A percentile compares a stretch with the other conserved stretches of the same genome.
Evolutionary conservation across 1,140 invertebrate genomes (phyloP).

Genomic region (Danaus plexippus): DNA sequence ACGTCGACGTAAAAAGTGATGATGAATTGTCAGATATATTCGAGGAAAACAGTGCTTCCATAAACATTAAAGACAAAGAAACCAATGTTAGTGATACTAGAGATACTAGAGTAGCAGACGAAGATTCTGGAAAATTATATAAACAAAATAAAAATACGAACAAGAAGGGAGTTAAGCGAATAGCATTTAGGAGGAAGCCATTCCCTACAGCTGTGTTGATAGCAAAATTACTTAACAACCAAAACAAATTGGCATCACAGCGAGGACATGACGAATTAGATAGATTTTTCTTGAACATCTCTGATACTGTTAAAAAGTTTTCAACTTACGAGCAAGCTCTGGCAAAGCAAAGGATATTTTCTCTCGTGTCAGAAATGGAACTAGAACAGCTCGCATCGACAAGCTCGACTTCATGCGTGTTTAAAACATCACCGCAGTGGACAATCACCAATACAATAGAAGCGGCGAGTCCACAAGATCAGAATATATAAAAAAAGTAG

Average conservation of each 20-base stretch:
- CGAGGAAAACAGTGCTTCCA: no score
- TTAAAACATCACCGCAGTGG: slow-evolving; percentile 3
- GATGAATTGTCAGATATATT: no score
- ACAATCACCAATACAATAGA: neutral
- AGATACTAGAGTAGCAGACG: no score
- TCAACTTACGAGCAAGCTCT: slow-evolving; percentile 28
- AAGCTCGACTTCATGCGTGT: slow-evolving; percentile 9
- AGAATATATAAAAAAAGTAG: no score
- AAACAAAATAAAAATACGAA: no score
- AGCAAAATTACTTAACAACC: slow-evolving; percentile 18
- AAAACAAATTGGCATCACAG: slow-evolving; percentile 15
- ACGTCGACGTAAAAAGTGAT: slow-evolving; percentile 16
- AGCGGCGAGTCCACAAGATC: no score
- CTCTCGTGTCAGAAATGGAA: slow-evolving; percentile 30
- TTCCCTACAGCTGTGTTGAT: slow-evolving; percentile 26
- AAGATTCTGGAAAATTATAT: no score
- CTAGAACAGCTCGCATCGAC: slow-evolving; percentile 25
- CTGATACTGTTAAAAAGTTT: slow-evolving; percentile 33
- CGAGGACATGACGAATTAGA: slow-evolving; percentile 10
- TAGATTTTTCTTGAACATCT: slow-evolving; percentile 27
- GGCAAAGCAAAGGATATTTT: slow-evolving; percentile 31
- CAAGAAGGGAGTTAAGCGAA: no score
- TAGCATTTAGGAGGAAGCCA: neutral
- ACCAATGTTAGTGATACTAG: no score
- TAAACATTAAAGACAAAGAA: no score